Evolutionary conservation across 2,797 vertebrate species (phyloP).

Genomic region (Pseudomugil gertrudae): DNA sequence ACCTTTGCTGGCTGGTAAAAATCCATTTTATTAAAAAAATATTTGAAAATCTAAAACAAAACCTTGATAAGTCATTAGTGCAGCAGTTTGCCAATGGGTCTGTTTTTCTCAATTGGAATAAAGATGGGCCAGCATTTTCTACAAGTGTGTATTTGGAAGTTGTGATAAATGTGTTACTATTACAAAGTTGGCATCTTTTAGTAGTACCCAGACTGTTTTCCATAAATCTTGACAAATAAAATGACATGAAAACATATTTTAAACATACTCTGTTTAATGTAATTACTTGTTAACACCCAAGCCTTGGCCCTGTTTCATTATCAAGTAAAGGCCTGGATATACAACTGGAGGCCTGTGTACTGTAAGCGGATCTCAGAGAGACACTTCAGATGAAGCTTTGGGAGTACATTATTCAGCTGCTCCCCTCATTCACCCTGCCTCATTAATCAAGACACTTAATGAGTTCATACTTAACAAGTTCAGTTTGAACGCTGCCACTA

Average conservation of each 20-base stretch:
- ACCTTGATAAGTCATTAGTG: background rate
- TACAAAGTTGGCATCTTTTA: background rate
- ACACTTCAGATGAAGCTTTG: slow-evolving; percentile 22
- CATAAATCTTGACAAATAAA: background rate
- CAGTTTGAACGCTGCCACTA: slow-evolving; percentile 54
- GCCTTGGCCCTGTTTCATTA: no score
- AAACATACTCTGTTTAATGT: background rate
- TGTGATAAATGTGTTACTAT: background rate
- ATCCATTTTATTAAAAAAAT: no score
- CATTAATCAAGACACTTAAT: slow-evolving; percentile 72
- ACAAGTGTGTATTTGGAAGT: no score
- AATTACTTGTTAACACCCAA: background rate
- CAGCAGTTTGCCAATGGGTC: background rate
- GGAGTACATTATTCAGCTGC: slow-evolving; percentile 10
- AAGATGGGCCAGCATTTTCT: background rate
- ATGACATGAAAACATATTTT: background rate
- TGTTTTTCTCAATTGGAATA: background rate
- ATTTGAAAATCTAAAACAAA: background rate
- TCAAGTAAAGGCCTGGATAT: background rate
- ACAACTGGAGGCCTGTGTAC: slow-evolving; percentile 1
- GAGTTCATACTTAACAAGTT: slow-evolving; percentile 58
- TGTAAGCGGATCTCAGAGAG: slow-evolving; percentile 9
- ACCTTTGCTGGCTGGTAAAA: background rate
- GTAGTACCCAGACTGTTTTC: background rate
- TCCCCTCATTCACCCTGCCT: slow-evolving; percentile 41